Evolutionary conservation across 1,140 invertebrate species (phyloP).

Genomic region (Oncopodura yosiiana): DNA sequence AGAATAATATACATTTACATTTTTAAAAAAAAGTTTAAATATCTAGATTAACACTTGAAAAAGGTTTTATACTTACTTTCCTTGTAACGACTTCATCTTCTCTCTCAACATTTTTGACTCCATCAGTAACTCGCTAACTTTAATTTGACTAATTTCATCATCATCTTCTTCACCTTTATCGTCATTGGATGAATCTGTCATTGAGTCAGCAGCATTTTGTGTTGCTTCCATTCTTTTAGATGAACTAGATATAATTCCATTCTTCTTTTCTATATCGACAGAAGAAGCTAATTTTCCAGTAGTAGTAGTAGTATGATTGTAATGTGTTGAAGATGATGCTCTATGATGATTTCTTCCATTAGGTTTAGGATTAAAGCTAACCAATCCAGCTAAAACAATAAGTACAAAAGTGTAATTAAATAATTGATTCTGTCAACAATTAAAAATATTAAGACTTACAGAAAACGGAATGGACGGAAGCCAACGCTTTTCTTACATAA

Average conservation of each 20-base stretch:
- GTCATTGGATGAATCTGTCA: conserved; percentile 1
- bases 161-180: not conserved
- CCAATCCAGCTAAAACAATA: conserved; percentile 14
- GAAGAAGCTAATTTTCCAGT: too few species aligned
- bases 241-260: too few species aligned
- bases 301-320: not conserved
- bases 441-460: too few species aligned
- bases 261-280: too few species aligned
- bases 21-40: too few species aligned
- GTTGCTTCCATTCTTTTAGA: not conserved
- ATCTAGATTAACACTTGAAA: not conserved
- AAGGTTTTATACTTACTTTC: conserved; percentile 16
- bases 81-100: conserved; percentile 19
- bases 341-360: not conserved
- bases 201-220: not conserved
- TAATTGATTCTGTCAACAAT: too few species aligned
- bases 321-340: not conserved
- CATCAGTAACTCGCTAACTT: conserved; percentile 12
- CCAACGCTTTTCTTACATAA: conserved; percentile 9
- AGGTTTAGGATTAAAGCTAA: conserved; percentile 17
- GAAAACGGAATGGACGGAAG: conserved; percentile 16
- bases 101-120: conserved; percentile 19
- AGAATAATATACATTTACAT: too few species aligned
- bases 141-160: conserved; percentile 2
- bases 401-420: too few species aligned